Conservation (phyloP, 2,888 invertebrate genomes). For the Eledone cirrhosa region DNA sequence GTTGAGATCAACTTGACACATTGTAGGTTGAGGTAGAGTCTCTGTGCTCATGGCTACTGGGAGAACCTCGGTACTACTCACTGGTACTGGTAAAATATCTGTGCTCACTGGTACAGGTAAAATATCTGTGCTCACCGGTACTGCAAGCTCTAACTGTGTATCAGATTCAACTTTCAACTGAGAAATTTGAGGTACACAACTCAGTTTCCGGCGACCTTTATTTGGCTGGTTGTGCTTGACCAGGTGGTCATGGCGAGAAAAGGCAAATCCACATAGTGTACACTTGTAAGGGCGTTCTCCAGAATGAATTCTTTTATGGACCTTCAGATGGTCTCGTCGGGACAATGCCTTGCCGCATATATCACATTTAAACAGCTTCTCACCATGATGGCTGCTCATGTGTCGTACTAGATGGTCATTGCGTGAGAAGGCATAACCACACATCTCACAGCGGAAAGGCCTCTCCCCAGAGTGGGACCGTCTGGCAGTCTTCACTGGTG, state of each 20-base stretch:
- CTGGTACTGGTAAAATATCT: background rate
- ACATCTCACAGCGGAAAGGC: constrained; percentile 1
- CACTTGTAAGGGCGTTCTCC: constrained; percentile 24
- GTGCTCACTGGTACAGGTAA: constrained; percentile 11
- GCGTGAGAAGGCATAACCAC: constrained; percentile 4
- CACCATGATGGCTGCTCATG: constrained; percentile 7
- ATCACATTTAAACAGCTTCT: constrained; percentile 17
- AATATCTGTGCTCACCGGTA: background rate
- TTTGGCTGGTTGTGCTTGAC: constrained; percentile 26
- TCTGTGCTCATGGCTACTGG: constrained; percentile 14
- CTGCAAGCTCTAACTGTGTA: background rate
- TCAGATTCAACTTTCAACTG: background rate
- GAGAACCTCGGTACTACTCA: too few relatives aligned
- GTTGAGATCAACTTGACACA: background rate
- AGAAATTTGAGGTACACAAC: constrained; percentile 4
- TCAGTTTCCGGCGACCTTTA: constrained; percentile 14
- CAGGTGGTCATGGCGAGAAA: constrained; percentile 17
- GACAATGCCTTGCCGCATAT: constrained; percentile 16
- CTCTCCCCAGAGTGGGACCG: background rate
- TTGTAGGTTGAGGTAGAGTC: background rate
- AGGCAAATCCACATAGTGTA: constrained; percentile 14
- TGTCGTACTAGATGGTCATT: constrained; percentile 17
- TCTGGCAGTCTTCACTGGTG: background rate
- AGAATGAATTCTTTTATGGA: constrained; percentile 4
- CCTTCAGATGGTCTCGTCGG: constrained; percentile 11